A percentile compares a stretch with the other conserved stretches of the same genome.
Evolutionary conservation across 2,888 invertebrate genomes (phyloP).

Genomic region (Acanthosepion lycidas): DNA sequence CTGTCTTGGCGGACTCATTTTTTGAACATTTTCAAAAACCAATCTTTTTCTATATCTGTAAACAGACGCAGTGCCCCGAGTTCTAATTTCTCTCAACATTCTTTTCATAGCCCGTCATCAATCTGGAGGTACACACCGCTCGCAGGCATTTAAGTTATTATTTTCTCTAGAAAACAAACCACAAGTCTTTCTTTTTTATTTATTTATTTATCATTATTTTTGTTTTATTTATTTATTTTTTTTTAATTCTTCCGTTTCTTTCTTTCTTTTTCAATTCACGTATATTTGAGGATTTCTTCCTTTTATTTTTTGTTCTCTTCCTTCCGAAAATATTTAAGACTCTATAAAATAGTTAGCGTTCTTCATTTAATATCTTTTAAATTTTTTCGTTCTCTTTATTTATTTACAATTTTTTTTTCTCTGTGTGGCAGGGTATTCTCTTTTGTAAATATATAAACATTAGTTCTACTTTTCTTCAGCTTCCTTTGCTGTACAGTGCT

Average conservation of each 20-base stretch:
- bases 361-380: not conserved
- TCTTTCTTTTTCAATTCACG: not conserved
- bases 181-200: too few species aligned
- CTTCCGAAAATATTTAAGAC: not conserved
- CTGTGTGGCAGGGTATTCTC: not conserved
- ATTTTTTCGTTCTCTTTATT: not conserved
- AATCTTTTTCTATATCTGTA: conserved; percentile 33
- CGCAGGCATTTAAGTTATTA: not conserved
- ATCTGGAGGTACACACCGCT: not conserved
- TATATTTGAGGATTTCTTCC: not conserved
- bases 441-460: not conserved
- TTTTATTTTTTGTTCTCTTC: not conserved
- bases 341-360: not conserved
- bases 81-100: conserved; percentile 14
- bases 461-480: too few species aligned
- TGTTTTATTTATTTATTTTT: not conserved
- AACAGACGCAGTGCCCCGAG: not conserved
- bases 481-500: too few species aligned
- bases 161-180: conserved; percentile 12
- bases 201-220: not conserved
- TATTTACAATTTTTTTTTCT: too few species aligned
- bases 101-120: not conserved
- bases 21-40: conserved; percentile 33
- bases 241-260: not conserved
- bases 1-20: not conserved